A percentile compares a stretch with the other conserved stretches of the same genome.
These are phyloP conservation scores for Eristalinus sepulchralis DNA, from an alignment of 2,888 invertebrate species.

Conservation along the genomic window DNA sequence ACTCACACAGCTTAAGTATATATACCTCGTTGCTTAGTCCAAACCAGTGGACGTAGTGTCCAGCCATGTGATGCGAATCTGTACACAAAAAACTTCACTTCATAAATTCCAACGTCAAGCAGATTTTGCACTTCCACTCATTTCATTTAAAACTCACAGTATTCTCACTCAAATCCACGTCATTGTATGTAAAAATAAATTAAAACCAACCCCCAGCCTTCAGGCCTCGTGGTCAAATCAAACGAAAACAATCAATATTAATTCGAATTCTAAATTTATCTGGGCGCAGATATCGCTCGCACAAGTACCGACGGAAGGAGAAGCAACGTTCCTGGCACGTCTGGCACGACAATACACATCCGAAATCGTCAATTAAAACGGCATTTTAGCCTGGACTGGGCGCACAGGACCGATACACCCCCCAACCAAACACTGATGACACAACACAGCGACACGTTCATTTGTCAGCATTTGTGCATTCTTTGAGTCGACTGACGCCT, in stretches of 20 bases:
- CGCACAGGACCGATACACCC: neutral
- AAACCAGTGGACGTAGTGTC: no score
- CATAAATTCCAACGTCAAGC: no score
- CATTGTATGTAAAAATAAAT: neutral
- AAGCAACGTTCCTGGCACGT: neutral
- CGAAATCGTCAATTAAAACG: conserved; percentile 35
- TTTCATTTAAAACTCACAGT: no score
- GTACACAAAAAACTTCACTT: no score
- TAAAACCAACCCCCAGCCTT: neutral
- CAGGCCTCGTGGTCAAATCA: conserved; percentile 11
- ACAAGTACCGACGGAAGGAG: neutral
- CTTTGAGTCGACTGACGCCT: conserved; percentile 43
- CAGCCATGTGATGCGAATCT: no score
- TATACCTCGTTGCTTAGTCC: no score
- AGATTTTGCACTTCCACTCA: no score
- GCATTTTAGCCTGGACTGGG: neutral
- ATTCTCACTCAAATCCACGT: neutral
- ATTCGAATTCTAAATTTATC: conserved; percentile 48
- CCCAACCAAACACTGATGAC: neutral
- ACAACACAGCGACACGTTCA: conserved; percentile 18
- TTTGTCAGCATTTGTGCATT: conserved; percentile 45
- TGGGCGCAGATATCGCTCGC: neutral
- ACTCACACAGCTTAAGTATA: no score
- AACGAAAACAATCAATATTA: conserved; percentile 47
- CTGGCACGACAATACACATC: neutral